Evolutionary conservation across 2,888 invertebrate species (phyloP).

Genomic region (Drosophila algonquin): DNA sequence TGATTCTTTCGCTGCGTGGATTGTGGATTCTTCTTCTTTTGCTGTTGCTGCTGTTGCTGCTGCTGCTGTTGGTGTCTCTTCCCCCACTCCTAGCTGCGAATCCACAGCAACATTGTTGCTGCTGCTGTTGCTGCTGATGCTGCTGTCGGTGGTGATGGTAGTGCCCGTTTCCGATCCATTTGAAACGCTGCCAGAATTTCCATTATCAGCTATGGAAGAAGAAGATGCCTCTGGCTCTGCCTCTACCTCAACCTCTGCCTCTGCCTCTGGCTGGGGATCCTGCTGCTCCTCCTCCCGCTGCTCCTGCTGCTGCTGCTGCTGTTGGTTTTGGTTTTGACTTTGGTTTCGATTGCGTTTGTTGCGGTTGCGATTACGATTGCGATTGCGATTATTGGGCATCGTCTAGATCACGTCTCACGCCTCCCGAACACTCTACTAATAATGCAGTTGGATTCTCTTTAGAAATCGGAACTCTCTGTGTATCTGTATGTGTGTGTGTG

Average conservation of each 20-base stretch:
- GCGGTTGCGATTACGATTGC: slow-evolving; percentile 76
- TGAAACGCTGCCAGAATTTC: slow-evolving; percentile 73
- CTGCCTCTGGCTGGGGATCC: slow-evolving; percentile 16
- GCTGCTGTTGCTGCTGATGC: slow-evolving; percentile 12
- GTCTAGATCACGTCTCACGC: slow-evolving; percentile 54
- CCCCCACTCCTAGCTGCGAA: slow-evolving; percentile 37
- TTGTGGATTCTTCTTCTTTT: slow-evolving; percentile 18
- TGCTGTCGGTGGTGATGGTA: slow-evolving; percentile 19
- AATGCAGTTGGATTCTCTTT: slow-evolving; percentile 33
- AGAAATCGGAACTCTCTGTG: slow-evolving; percentile 9
- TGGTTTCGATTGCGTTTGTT: slow-evolving; percentile 78
- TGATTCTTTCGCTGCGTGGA: not conserved
- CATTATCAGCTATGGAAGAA: slow-evolving; percentile 58
- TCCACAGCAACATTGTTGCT: slow-evolving; percentile 37
- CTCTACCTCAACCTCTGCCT: not conserved
- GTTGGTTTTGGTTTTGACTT: slow-evolving; percentile 68
- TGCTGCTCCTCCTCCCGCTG: slow-evolving; percentile 15
- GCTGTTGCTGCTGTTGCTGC: slow-evolving; percentile 27
- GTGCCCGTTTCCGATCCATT: slow-evolving; percentile 63
- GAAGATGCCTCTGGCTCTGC: slow-evolving; percentile 27
- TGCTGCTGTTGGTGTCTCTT: slow-evolving; percentile 15
- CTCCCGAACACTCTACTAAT: slow-evolving; percentile 11
- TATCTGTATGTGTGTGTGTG: slow-evolving; percentile 33
- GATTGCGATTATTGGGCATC: slow-evolving; percentile 81
- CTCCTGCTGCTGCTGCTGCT: slow-evolving; percentile 9